Percentiles rank a stretch among this genome's conserved stretches.
Evolutionary conservation across 2,888 invertebrate genomes (phyloP).

Genomic region (Notodonta ziczac): DNA sequence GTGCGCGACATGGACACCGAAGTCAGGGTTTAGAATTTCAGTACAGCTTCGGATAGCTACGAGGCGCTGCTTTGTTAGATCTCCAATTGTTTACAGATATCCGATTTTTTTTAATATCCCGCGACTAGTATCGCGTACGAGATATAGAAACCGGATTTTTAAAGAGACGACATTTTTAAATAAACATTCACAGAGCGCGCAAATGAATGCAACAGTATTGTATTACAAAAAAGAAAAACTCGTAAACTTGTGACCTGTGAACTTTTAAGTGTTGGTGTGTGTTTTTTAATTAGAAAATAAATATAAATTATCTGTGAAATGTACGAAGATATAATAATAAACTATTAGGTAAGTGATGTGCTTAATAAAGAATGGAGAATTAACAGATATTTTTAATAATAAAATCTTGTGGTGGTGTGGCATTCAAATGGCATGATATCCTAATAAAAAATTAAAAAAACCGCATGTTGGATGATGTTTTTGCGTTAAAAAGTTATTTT

Average conservation of each 20-base stretch:
- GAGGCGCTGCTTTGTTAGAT: constrained; percentile 81
- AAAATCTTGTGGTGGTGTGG: constrained; percentile 75
- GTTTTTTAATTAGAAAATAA: constrained; percentile 24
- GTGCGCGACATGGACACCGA: constrained; percentile 83
- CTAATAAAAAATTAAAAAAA: constrained; percentile 47
- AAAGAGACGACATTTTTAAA: constrained; percentile 42
- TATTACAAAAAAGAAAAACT: constrained; percentile 48
- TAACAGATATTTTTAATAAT: constrained; percentile 59
- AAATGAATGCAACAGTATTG: constrained; percentile 48
- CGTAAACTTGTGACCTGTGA: constrained; percentile 43
- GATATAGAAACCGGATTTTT: constrained; percentile 48
- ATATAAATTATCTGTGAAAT: constrained; percentile 34
- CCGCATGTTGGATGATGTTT: constrained; percentile 71
- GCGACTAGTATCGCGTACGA: constrained; percentile 49
- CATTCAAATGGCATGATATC: constrained; percentile 69
- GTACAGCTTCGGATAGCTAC: constrained; percentile 83
- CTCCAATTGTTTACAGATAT: constrained; percentile 76
- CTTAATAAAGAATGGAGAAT: constrained; percentile 59
- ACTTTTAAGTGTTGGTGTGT: constrained; percentile 49
- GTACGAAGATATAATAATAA: constrained; percentile 46
- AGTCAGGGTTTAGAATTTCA: constrained; percentile 84
- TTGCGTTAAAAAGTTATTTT: constrained; percentile 31
- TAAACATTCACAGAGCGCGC: constrained; percentile 37
- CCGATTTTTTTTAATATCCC: constrained; percentile 65
- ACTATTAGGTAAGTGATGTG: constrained; percentile 78